These are phyloP conservation scores for Laothoe populi DNA, from an alignment of 2,888 invertebrate species.

Conservation along the genomic window DNA sequence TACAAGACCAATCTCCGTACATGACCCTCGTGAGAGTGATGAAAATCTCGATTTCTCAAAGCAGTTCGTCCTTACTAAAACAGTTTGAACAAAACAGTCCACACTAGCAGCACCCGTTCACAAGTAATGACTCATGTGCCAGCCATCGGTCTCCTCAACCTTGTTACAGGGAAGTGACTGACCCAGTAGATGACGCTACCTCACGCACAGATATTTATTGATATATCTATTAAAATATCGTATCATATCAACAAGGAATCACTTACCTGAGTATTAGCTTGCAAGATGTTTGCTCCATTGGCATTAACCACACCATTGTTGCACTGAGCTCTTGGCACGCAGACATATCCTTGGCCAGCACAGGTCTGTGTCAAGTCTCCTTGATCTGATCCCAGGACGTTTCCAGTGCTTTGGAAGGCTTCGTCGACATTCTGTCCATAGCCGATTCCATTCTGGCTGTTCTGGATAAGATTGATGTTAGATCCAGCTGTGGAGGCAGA, in stretches of 20 bases:
- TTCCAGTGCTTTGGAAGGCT: constrained; percentile 65
- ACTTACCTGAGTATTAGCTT: constrained; percentile 84
- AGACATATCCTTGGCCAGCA: constrained; percentile 84
- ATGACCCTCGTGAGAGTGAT: no score
- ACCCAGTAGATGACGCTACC: no score
- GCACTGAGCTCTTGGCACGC: constrained; percentile 86
- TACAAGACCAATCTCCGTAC: no score
- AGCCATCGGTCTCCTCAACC: no score
- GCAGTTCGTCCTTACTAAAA: no score
- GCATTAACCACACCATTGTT: constrained; percentile 84
- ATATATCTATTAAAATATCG: background rate
- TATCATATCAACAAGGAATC: background rate
- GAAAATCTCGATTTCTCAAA: no score
- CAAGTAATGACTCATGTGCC: no score
- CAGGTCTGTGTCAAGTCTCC: constrained; percentile 81
- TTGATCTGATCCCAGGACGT: constrained; percentile 58
- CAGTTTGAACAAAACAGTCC: no score
- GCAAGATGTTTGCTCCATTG: constrained; percentile 75
- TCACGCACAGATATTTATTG: no score
- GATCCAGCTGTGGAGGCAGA: constrained; percentile 58
- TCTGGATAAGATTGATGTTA: constrained; percentile 69
- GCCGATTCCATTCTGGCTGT: constrained; percentile 59
- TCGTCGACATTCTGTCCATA: constrained; percentile 70
- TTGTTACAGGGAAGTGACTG: no score
- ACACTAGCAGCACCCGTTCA: no score